phyloP scores from a whole-genome alignment of 2,888 invertebrate species.

The Cheilosia variabilis region DNA sequence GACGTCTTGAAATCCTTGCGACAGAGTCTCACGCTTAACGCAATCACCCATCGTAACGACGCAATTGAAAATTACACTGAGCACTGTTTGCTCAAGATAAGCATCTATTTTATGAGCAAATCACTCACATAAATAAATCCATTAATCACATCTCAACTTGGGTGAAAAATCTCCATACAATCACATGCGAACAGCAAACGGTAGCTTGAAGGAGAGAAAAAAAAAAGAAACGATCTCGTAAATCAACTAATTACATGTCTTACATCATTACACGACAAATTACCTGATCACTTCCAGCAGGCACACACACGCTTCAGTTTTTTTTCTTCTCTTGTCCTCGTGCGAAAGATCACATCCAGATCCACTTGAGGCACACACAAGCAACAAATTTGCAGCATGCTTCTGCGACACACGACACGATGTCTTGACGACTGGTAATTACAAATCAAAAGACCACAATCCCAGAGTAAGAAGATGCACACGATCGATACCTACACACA shows the following conservation, averaged over 20 bases:
- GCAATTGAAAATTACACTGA: slow-evolving; percentile 16
- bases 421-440: slow-evolving; percentile 57
- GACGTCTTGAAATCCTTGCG: not conserved
- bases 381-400: slow-evolving; percentile 63
- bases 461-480: slow-evolving; percentile 53
- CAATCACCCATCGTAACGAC: slow-evolving; percentile 11
- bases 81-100: slow-evolving; percentile 40
- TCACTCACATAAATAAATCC: slow-evolving; percentile 48
- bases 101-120: slow-evolving; percentile 46
- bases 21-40: slow-evolving; percentile 22
- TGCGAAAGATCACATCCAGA: slow-evolving; percentile 55
- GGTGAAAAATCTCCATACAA: slow-evolving; percentile 1
- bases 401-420: slow-evolving; percentile 50
- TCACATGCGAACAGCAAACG: slow-evolving; percentile 3
- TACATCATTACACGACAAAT: slow-evolving; percentile 64
- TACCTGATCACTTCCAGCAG: slow-evolving; percentile 41
- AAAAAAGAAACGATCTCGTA: slow-evolving; percentile 3
- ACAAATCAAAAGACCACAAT: slow-evolving; percentile 63
- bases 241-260: slow-evolving; percentile 50
- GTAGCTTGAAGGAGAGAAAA: slow-evolving; percentile 2
- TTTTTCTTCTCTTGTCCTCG: slow-evolving; percentile 28
- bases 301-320: not conserved
- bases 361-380: slow-evolving; percentile 21
- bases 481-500: slow-evolving; percentile 42
- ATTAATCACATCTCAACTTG: slow-evolving; percentile 33